A percentile compares a stretch with the other conserved stretches of the same genome.
phyloP scores from a whole-genome alignment of 2,888 invertebrate genomes.

The Hipparchia sbordonii region DNA sequence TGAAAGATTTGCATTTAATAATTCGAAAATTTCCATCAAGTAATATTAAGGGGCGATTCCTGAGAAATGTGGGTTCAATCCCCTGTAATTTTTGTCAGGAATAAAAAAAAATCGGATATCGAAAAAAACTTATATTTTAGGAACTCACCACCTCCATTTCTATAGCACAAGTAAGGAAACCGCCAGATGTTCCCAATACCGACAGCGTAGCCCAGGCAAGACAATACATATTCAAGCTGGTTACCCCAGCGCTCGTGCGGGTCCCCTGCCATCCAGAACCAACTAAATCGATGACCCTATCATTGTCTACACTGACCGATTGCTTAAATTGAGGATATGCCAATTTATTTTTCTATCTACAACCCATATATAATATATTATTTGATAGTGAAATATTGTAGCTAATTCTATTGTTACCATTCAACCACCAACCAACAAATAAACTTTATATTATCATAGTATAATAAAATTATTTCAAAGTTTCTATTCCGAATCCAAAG shows the following conservation, averaged over 20 bases:
- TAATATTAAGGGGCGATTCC: no score
- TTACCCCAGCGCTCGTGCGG: slow-evolving; percentile 87
- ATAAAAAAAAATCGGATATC: no score
- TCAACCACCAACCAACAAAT: no score
- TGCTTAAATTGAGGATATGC: slow-evolving; percentile 58
- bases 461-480: slow-evolving; percentile 43
- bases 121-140: neutral
- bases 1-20: no score
- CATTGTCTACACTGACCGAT: slow-evolving; percentile 32
- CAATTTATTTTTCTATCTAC: slow-evolving; percentile 43
- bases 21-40: no score
- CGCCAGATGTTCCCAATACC: slow-evolving; percentile 94
- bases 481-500: slow-evolving; percentile 72
- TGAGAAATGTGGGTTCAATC: no score
- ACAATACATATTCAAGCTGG: slow-evolving; percentile 90
- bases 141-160: slow-evolving; percentile 90
- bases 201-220: slow-evolving; percentile 92
- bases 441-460: no score
- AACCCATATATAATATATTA: slow-evolving; percentile 4
- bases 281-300: slow-evolving; percentile 45
- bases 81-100: no score
- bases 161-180: slow-evolving; percentile 93
- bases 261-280: slow-evolving; percentile 57
- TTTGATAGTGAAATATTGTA: slow-evolving; percentile 6
- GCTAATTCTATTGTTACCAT: neutral